Base-by-base conservation (phyloP, 2,888 invertebrate genomes). In the Coecobrya sp. region DNA sequence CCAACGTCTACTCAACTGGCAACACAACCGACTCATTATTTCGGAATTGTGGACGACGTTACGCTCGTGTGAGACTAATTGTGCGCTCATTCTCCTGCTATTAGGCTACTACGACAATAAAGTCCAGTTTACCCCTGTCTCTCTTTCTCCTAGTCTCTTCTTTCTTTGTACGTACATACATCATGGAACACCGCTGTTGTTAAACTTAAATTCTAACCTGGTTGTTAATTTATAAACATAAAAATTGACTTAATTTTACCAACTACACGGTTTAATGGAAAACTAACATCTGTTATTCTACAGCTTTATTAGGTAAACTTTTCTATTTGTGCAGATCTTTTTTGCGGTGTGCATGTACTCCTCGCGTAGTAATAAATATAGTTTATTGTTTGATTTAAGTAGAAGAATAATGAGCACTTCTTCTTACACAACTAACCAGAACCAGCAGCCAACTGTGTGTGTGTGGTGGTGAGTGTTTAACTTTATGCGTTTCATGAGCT, bases 61-160 rank as follows among this genome's bases (percentile, higher is more conserved):
- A 81, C 25, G 16, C 89, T 49, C 42, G 70, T 89, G 70, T 88
- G 76, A 73, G 84, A 92, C 87, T 92, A 92, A 92, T 91, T 91
- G 91, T 81, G 81, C 59, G 30, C 59, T 55, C 59, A 82, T 76
- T 76, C 76, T 49, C 45, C 4, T 76, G n/a, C 76, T 42, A 76
- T 76, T 76, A 76, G n/a, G 25, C 45, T 45, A 45, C 55, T 36
- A 30, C 59, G 30, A 59, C 59, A 55, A 59, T 59, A 82, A 49
- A 76, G 25, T 76, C 49, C 27, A 76, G 42, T n/a, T 76, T 76
- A 13, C 55, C 55, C 81, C 30, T 13, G 30, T 59, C 10, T 22
- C 45, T n/a, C 25, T 30, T 59, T 59, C 8, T 16, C 25, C 1
- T 30, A 10, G 25, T 82, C 19, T 59, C 30, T n/a, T 49, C 25